A percentile compares a stretch with the other conserved stretches of the same genome.
Evolutionary conservation across 2,113 vertebrate species (phyloP).

Genomic region (Accipiter cooperii): DNA sequence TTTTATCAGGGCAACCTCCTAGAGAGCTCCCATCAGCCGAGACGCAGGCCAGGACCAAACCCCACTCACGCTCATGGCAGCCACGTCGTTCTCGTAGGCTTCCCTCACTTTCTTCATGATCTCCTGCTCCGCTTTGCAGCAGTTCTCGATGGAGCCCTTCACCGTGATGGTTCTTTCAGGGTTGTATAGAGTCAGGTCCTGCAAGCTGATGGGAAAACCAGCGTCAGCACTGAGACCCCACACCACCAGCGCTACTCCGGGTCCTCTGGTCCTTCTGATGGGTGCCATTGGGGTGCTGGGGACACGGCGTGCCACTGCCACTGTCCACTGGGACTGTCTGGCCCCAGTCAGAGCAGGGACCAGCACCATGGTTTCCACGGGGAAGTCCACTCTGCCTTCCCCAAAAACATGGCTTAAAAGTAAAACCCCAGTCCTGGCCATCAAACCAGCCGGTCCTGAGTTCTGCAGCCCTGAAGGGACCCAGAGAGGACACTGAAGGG

Average conservation of each 20-base stretch:
- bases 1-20: background rate
- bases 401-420: background rate
- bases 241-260: accelerated
- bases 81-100: slow-evolving; percentile 95
- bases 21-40: background rate
- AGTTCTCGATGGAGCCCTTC: slow-evolving; percentile 85
- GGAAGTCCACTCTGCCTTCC: background rate
- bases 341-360: background rate
- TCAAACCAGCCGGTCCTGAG: background rate
- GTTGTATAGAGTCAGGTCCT: slow-evolving; percentile 93
- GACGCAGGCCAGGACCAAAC: background rate
- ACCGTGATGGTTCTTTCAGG: slow-evolving; percentile 93
- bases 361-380: background rate
- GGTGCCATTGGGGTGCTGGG: background rate
- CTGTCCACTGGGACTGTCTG: accelerated
- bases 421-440: background rate
- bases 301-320: background rate
- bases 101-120: slow-evolving; percentile 95
- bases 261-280: background rate
- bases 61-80: slow-evolving; percentile 91
- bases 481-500: background rate
- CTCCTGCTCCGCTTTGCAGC: slow-evolving; percentile 87
- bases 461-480: background rate
- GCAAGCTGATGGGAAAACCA: slow-evolving; percentile 72
- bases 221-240: accelerated